These are phyloP conservation scores for Xiphophorus birchmanni DNA, from an alignment of 2,797 vertebrate species.

Conservation along the genomic window DNA sequence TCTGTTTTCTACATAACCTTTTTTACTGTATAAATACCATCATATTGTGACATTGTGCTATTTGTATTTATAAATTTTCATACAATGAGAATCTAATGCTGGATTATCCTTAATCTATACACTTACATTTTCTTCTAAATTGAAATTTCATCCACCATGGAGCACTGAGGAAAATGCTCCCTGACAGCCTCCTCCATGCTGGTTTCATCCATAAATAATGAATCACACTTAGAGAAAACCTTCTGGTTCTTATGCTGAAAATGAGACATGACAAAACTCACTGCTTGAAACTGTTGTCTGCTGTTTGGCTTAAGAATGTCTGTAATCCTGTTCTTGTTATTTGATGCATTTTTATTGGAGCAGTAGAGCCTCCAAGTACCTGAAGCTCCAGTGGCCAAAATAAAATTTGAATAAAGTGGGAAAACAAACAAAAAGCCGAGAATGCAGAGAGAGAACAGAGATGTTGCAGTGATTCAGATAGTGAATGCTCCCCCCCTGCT, in stretches of 20 bases:
- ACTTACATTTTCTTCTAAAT: slow-evolving; percentile 18
- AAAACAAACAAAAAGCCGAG: slow-evolving; percentile 31
- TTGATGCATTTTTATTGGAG: not conserved
- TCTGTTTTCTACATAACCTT: not conserved
- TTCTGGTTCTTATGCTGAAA: slow-evolving; percentile 39
- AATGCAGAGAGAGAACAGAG: slow-evolving; percentile 23
- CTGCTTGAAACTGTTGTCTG: slow-evolving; percentile 18
- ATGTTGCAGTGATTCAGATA: slow-evolving; percentile 26
- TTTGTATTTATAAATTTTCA: not conserved
- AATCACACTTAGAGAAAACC: slow-evolving; percentile 59
- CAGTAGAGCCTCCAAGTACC: slow-evolving; percentile 29
- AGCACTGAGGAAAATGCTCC: slow-evolving; percentile 36
- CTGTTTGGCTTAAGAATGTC: slow-evolving; percentile 23
- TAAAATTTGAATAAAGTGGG: slow-evolving; percentile 35
- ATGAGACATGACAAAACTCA: slow-evolving; percentile 59
- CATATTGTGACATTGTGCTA: not conserved
- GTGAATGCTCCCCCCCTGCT: slow-evolving; percentile 3
- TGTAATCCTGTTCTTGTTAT: slow-evolving; percentile 37
- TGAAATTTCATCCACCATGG: slow-evolving; percentile 15
- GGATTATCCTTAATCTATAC: not conserved
- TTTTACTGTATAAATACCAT: not conserved
- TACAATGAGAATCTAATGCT: not conserved
- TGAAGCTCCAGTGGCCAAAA: slow-evolving; percentile 35
- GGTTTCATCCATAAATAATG: slow-evolving; percentile 62
- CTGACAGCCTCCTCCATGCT: slow-evolving; percentile 58